Percentiles rank a stretch among this genome's conserved stretches.
Evolutionary conservation across 2,797 vertebrate genomes (phyloP).

Genomic region (Gymnothorax reevesii): DNA sequence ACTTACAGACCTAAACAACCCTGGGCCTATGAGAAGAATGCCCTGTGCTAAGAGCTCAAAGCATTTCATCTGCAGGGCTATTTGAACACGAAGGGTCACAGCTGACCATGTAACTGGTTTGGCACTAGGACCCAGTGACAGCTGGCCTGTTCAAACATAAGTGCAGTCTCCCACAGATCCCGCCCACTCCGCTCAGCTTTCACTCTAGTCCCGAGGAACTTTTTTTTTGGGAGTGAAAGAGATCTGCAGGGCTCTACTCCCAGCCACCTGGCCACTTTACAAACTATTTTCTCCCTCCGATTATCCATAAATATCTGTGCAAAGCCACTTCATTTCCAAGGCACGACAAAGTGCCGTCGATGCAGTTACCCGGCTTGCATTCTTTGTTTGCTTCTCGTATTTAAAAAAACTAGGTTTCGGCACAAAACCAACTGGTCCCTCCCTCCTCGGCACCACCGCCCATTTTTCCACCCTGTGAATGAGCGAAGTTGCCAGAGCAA

Average conservation of each 20-base stretch:
- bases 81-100: neutral
- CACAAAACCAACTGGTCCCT: neutral
- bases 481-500: constrained; percentile 19
- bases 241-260: neutral
- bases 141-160: neutral
- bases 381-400: neutral
- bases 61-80: neutral
- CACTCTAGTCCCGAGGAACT: neutral
- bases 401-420: neutral
- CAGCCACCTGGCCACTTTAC: constrained; percentile 1
- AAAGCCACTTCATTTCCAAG: neutral
- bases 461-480: neutral
- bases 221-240: constrained; percentile 16
- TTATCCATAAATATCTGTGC: neutral
- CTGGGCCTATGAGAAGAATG: too few relatives aligned
- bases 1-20: neutral
- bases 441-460: neutral
- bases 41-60: neutral
- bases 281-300: neutral
- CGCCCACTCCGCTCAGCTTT: neutral
- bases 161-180: neutral
- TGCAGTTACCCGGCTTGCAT: neutral
- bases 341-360: neutral
- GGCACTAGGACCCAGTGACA: constrained; percentile 24
- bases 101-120: neutral